Evolutionary conservation across 2,888 invertebrate species (phyloP).

Genomic region (Trichacis sp.): DNA sequence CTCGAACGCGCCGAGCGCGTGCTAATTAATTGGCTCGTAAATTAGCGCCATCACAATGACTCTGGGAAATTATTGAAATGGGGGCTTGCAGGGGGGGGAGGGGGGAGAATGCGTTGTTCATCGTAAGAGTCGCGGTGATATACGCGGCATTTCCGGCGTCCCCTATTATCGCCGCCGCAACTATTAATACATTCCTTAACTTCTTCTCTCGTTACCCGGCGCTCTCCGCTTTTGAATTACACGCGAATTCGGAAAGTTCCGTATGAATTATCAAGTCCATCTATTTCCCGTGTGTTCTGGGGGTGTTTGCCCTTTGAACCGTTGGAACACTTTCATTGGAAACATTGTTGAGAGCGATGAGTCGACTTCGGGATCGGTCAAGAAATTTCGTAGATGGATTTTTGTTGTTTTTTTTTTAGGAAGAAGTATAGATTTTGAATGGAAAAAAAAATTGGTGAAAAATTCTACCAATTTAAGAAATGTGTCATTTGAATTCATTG

Average conservation of each 20-base stretch:
- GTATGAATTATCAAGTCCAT: constrained; percentile 7
- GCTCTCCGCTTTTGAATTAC: constrained; percentile 27
- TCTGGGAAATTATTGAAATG: constrained; percentile 44
- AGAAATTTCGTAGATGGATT: too few relatives aligned
- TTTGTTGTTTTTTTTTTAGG: too few relatives aligned
- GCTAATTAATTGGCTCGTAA: constrained; percentile 68
- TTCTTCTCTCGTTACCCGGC: constrained; percentile 30
- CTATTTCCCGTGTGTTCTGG: too few relatives aligned
- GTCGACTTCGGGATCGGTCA: too few relatives aligned
- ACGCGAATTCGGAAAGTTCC: constrained; percentile 16
- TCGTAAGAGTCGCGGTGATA: constrained; percentile 63
- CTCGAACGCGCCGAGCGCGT: constrained; percentile 38
- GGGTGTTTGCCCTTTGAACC: too few relatives aligned
- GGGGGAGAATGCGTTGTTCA: constrained; percentile 32
- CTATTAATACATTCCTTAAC: constrained; percentile 49
- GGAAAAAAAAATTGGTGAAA: too few relatives aligned
- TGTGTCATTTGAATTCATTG: too few relatives aligned
- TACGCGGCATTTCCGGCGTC: constrained; percentile 60
- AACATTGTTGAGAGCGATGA: too few relatives aligned
- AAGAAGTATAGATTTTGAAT: too few relatives aligned
- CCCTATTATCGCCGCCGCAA: too few relatives aligned
- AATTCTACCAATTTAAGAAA: too few relatives aligned
- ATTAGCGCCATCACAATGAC: constrained; percentile 64
- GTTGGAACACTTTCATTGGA: too few relatives aligned
- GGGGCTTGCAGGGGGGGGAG: constrained; percentile 3